Base-by-base conservation (phyloP, 2,888 invertebrate species). In the Pharmacophagus antenor region DNA sequence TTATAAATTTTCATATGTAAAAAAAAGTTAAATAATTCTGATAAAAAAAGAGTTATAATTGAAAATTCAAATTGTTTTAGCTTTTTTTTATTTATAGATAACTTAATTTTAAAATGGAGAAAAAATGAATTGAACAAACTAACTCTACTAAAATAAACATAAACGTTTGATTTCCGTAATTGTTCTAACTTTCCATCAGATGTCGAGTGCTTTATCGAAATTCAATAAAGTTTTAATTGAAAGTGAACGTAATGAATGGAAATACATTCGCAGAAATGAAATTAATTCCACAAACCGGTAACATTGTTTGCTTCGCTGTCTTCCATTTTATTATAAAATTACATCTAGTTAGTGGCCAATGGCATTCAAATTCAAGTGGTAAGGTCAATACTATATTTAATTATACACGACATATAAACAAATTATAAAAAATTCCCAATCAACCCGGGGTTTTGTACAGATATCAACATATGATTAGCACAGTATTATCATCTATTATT, bases 211-310 rank as follows among this genome's bases (percentile, higher is more conserved):
- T 21, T 54, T 59, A 59, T 59, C 31, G 41, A 31, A 59, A n/a
- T 31, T 44, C 17, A 55, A 44, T 37, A 18, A 23, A 37, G 21
- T 55, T 60, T 57, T 62, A 63, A 59, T 63, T 60, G 49, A 57
- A 61, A 55, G 49, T 52, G 42, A 51, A 55, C 25, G 52, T 63
- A 62, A 44, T 55, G 62, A 63, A 54, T 54, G 53, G 56, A 61
- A 12, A 31, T 56, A 54, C 59, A 54, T 57, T 55, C 58, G 27
- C 63, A 60, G 68, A 63, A 70, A 77, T 77, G 69, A 65, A 75
- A 72, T 71, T 74, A 71, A 70, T 72, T 70, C 67, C 65, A 71
- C 44, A 50, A 46, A 22, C 44, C 22, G 49, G 46, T 46, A 17
- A 42, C 21, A 17, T 21, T 18, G 18, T 50, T 12, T 37, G 44